A percentile compares a stretch with the other conserved stretches of the same genome.
Evolutionary conservation across 2,797 vertebrate species (phyloP).

Genomic region (Pteropus rufus): DNA sequence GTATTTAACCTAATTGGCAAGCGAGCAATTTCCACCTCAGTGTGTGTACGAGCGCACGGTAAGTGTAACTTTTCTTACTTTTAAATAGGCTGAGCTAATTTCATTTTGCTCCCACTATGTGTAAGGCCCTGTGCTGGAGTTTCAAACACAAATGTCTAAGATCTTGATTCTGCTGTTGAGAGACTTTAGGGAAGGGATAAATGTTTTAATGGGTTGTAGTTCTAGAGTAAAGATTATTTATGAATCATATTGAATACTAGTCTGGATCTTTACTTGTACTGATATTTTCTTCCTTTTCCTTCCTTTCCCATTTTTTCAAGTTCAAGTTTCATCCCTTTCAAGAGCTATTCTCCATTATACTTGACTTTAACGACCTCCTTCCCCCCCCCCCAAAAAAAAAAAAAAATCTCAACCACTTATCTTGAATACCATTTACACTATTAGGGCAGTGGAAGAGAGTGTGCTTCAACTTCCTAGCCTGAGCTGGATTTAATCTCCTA

Average conservation of each 20-base stretch:
- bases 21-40: slow-evolving; percentile 91
- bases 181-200: not conserved
- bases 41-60: slow-evolving; percentile 92
- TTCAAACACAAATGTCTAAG: not conserved
- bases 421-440: not conserved
- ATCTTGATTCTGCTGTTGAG: not conserved
- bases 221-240: not conserved
- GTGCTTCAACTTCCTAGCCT: not conserved
- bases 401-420: rapidly evolving
- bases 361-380: not conserved
- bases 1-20: slow-evolving; percentile 89
- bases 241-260: not conserved
- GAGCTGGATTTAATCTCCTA: not conserved
- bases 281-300: not conserved
- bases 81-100: not conserved
- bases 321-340: not conserved
- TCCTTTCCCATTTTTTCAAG: not conserved
- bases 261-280: not conserved
- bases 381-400: rapidly evolving
- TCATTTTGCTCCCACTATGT: not conserved
- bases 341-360: not conserved
- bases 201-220: not conserved
- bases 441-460: not conserved
- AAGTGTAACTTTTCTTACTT: slow-evolving; percentile 56
- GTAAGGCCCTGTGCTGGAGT: not conserved